Conservation (phyloP, 2,113 vertebrate genomes). For the Orthonyx spaldingii region DNA sequence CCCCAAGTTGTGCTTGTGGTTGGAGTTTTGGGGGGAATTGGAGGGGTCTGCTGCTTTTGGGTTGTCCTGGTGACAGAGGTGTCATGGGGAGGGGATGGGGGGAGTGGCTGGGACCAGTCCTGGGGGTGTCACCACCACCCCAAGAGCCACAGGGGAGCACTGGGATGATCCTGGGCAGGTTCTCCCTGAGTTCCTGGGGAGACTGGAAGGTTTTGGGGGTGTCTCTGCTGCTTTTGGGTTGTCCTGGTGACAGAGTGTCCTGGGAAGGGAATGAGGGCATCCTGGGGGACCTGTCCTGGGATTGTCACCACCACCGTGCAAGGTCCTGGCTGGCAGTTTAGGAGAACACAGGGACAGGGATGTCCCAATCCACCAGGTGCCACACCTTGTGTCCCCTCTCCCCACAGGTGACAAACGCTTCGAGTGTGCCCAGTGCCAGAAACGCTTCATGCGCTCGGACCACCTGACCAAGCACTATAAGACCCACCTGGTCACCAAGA, state of each 20-base stretch:
- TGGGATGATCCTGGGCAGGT: neutral
- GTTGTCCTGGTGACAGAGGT: neutral
- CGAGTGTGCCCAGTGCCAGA: conserved; percentile 96
- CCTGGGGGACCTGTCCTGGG: too few species aligned
- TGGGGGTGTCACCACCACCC: neutral
- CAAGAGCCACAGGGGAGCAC: neutral
- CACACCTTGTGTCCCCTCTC: neutral
- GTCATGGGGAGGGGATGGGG: fast-evolving
- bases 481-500: conserved; percentile 98
- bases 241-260: neutral
- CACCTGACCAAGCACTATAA: conserved; percentile 99
- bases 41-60: neutral
- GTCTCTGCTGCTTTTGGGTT: neutral
- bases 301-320: too few species aligned
- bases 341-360: too few species aligned
- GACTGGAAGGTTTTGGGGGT: neutral
- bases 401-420: conserved; percentile 92
- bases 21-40: neutral
- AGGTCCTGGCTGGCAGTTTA: too few species aligned
- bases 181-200: neutral
- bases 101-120: too few species aligned
- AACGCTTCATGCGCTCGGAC: conserved; percentile 97
- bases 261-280: too few species aligned
- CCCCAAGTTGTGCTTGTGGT: fast-evolving
- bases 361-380: neutral